Percentiles rank a stretch among this genome's conserved stretches.
phyloP scores from a whole-genome alignment of 2,113 vertebrate species.

The Ictalurus punctatus region DNA sequence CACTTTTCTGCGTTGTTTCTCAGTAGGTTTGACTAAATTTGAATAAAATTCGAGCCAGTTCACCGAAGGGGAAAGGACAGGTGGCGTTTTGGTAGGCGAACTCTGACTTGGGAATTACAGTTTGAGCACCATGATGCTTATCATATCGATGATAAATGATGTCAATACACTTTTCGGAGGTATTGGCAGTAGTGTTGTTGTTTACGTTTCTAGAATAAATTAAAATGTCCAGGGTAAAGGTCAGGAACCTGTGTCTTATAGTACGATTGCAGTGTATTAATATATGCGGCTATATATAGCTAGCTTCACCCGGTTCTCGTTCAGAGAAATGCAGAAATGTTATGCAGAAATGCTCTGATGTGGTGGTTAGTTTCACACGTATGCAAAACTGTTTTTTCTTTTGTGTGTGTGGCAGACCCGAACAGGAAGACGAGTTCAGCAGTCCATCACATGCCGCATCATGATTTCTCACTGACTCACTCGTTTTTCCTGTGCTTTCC shows the following conservation, averaged over 20 bases:
- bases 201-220: too few species aligned
- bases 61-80: too few species aligned
- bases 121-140: neutral
- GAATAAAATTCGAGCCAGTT: too few species aligned
- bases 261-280: neutral
- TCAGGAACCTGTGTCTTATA: neutral
- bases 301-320: neutral
- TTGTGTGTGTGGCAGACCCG: neutral
- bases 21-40: too few species aligned
- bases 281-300: neutral
- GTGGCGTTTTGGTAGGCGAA: neutral
- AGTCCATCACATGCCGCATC: neutral
- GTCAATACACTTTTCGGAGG: too few species aligned
- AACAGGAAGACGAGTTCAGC: slow-evolving; percentile 34
- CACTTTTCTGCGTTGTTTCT: neutral
- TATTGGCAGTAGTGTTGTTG: too few species aligned
- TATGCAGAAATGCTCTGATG: neutral
- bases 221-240: neutral
- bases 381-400: slow-evolving; percentile 6
- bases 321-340: slow-evolving; percentile 12
- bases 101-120: neutral
- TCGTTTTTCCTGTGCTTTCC: neutral
- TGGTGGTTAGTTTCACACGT: slow-evolving; percentile 46
- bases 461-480: slow-evolving; percentile 16
- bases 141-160: too few species aligned